Conservation (phyloP, 2,888 invertebrate species). For the Meganola albula region DNA sequence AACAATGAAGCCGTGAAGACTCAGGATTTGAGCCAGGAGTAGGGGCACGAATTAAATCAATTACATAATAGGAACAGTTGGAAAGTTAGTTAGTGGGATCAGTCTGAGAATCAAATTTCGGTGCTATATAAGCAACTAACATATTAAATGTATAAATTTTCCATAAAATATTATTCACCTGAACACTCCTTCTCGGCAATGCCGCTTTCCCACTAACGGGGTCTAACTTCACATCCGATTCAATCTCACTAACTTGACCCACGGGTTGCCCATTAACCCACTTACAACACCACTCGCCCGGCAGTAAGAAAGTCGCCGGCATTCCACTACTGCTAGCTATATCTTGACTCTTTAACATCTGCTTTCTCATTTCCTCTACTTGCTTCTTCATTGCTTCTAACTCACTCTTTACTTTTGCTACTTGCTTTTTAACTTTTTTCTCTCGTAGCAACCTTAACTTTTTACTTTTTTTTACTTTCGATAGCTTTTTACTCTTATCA, state of each 20-base stretch:
- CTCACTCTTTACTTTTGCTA: constrained; percentile 55
- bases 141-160: too few species aligned
- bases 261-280: constrained; percentile 85
- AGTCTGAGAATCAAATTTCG: too few species aligned
- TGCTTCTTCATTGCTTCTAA: constrained; percentile 58
- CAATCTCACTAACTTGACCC: constrained; percentile 72
- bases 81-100: too few species aligned
- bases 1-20: too few species aligned
- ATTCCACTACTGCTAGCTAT: constrained; percentile 35
- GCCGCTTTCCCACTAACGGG: constrained; percentile 49
- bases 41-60: too few species aligned
- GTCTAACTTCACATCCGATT: constrained; percentile 51
- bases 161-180: constrained; percentile 42
- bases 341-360: constrained; percentile 49
- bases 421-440: constrained; percentile 55
- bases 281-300: constrained; percentile 81
- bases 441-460: constrained; percentile 19
- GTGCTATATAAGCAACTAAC: too few species aligned
- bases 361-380: constrained; percentile 56
- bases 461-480: constrained; percentile 46
- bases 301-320: constrained; percentile 49
- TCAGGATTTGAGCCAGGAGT: too few species aligned
- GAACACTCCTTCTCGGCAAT: constrained; percentile 57
- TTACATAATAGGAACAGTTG: too few species aligned
- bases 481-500: constrained; percentile 32